Conservation (phyloP, 2,113 vertebrate species). For the Pimephales promelas region DNA sequence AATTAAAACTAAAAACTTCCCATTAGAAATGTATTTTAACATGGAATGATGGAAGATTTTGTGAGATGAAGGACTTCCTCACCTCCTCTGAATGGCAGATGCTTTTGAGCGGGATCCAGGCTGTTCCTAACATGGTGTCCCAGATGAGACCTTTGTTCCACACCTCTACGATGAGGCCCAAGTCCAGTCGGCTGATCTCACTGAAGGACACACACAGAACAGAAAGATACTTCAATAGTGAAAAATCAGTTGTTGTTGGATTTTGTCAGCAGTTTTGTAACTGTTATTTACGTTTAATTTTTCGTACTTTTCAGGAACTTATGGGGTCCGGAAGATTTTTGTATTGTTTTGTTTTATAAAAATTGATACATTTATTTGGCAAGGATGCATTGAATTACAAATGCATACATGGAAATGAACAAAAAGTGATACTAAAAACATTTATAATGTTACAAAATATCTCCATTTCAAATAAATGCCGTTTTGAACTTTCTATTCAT, state of each 20-base stretch:
- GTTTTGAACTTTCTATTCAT: background rate
- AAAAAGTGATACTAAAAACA: background rate
- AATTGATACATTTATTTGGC: background rate
- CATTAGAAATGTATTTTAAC: background rate
- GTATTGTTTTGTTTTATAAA: background rate
- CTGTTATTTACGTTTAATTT: background rate
- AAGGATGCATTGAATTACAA: too few relatives aligned
- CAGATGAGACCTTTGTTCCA: constrained; percentile 99
- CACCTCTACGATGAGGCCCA: constrained; percentile 96
- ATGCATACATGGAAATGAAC: too few relatives aligned
- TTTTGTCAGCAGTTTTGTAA: background rate
- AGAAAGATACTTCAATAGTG: background rate
- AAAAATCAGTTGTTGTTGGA: background rate
- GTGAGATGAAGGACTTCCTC: constrained; percentile 25
- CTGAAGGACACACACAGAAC: constrained; percentile 67
- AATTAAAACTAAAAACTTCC: background rate
- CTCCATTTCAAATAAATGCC: background rate
- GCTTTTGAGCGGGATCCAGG: constrained; percentile 90
- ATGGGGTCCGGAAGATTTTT: background rate
- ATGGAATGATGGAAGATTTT: background rate
- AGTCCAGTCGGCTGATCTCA: constrained; percentile 94
- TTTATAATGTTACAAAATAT: background rate
- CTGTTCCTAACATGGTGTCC: constrained; percentile 95
- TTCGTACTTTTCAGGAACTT: background rate
- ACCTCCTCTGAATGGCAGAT: constrained; percentile 94